Evolutionary conservation across 2,888 invertebrate genomes (phyloP).

Genomic region (Bhutanitis thaidina): DNA sequence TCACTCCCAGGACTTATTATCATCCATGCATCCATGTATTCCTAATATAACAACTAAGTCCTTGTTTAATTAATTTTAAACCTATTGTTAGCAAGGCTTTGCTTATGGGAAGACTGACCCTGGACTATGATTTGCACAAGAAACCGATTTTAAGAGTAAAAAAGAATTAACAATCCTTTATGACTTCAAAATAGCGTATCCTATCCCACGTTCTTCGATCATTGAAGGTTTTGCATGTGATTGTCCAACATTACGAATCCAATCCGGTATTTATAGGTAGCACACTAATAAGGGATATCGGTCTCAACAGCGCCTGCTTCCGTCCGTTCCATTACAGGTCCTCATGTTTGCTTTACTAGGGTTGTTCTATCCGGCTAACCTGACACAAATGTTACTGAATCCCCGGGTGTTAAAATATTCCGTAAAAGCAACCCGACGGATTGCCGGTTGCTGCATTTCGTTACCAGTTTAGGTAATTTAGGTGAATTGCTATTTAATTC

Average conservation of each 20-base stretch:
- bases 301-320: constrained; percentile 27
- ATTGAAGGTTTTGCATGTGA: constrained; percentile 23
- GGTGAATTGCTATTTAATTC: no score
- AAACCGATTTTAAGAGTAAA: neutral
- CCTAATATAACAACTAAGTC: no score
- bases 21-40: no score
- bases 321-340: constrained; percentile 30
- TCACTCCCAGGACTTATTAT: no score
- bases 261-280: constrained; percentile 33
- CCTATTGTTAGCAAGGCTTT: no score
- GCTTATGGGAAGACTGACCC: no score
- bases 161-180: neutral
- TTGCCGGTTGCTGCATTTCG: no score
- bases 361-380: neutral
- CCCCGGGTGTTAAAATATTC: no score
- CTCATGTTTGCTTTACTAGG: constrained; percentile 33
- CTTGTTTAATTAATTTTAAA: no score
- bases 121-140: neutral
- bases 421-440: no score
- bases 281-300: constrained; percentile 37
- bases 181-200: constrained; percentile 14
- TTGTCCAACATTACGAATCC: constrained; percentile 33
- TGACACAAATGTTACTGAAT: no score
- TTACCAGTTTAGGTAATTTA: no score
- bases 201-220: constrained; percentile 21